These are phyloP conservation scores for Lochmaea capreae DNA, from an alignment of 2,888 invertebrate genomes.

Conservation along the genomic window DNA sequence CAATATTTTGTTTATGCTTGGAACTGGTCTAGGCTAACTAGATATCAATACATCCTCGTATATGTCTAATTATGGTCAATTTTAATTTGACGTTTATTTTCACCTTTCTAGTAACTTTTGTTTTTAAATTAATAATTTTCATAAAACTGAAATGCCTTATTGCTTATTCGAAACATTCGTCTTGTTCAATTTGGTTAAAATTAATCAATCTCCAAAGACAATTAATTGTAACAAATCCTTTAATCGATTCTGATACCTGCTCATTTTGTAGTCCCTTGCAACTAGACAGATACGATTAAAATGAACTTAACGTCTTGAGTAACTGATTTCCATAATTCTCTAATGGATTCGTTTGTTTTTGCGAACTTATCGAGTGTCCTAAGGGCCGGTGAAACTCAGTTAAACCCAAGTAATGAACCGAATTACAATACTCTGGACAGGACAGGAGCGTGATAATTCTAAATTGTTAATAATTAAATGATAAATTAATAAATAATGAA, in stretches of 20 bases:
- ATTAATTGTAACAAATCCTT: conserved; percentile 11
- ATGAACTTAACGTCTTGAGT: conserved; percentile 9
- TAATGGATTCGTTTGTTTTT: conserved; percentile 34
- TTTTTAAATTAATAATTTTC: no score
- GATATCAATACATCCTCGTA: no score
- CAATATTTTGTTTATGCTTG: no score
- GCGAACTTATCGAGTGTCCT: conserved; percentile 24
- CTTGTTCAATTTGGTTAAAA: conserved; percentile 4
- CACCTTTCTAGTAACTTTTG: no score
- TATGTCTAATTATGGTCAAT: no score
- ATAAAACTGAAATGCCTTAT: neutral
- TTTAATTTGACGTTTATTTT: no score
- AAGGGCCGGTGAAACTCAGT: conserved; percentile 22
- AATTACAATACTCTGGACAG: conserved; percentile 38
- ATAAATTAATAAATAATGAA: no score
- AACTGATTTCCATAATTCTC: conserved; percentile 30
- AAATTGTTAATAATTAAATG: no score
- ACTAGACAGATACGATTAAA: neutral
- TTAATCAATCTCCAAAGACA: neutral
- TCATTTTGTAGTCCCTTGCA: neutral
- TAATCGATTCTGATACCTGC: neutral
- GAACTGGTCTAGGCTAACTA: no score
- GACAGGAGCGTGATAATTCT: neutral
- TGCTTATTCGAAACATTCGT: neutral
- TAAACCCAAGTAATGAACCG: conserved; percentile 28